phyloP scores from a whole-genome alignment of 2,888 invertebrate genomes.

The Entomobrya proxima region DNA sequence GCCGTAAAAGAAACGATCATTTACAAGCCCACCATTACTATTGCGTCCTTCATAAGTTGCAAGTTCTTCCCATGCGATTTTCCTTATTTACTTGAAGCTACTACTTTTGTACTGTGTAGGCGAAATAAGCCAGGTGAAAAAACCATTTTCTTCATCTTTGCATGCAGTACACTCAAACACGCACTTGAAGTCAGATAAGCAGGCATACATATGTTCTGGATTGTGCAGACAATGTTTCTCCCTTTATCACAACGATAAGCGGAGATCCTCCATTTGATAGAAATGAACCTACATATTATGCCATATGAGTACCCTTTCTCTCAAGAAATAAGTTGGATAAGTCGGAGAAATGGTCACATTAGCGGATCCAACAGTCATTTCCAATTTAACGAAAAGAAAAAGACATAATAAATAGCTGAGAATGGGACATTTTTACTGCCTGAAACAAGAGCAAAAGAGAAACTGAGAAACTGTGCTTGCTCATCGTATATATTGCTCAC shows the following conservation, averaged over 20 bases:
- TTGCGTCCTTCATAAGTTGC: not conserved
- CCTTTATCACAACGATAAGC: not conserved
- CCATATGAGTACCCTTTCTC: not conserved
- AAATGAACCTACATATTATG: not conserved
- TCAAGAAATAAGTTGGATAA: constrained; percentile 18
- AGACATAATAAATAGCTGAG: constrained; percentile 64
- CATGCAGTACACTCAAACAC: not conserved
- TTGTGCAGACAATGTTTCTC: not conserved
- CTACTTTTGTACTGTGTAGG: not conserved
- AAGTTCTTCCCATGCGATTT: not conserved
- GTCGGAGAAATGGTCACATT: constrained; percentile 55
- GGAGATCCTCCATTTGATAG: not conserved
- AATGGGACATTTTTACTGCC: constrained; percentile 68
- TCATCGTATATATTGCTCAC: constrained; percentile 16
- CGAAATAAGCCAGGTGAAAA: constrained; percentile 2
- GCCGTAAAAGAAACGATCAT: not conserved
- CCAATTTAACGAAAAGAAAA: constrained; percentile 62
- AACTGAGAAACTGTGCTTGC: not conserved
- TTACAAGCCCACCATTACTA: not conserved
- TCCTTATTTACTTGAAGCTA: not conserved
- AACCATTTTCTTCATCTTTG: not conserved
- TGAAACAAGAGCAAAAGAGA: constrained; percentile 54
- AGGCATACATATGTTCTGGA: not conserved
- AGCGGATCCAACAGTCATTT: constrained; percentile 58
- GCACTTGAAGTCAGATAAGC: not conserved